phyloP scores from a whole-genome alignment of 2,113 vertebrate species.

The Petromus typicus region DNA sequence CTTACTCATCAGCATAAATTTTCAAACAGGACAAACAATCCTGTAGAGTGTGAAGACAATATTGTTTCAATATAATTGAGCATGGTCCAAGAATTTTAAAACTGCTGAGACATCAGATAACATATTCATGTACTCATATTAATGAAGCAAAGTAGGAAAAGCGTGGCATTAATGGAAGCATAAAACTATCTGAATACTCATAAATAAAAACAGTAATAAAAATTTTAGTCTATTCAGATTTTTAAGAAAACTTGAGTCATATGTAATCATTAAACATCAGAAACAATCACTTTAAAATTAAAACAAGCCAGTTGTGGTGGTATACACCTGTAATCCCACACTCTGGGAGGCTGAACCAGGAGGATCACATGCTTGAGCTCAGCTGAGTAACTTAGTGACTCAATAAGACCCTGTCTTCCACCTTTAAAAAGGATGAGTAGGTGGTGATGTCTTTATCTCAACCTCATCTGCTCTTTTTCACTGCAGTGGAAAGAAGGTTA shows the following conservation, averaged over 20 bases:
- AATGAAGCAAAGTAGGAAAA: conserved; percentile 30
- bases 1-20: neutral
- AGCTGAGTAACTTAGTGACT: neutral
- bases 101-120: neutral
- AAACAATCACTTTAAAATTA: neutral
- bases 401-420: neutral
- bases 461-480: neutral
- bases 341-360: neutral
- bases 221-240: neutral
- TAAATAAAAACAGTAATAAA: neutral
- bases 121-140: neutral
- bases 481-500: neutral
- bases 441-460: neutral
- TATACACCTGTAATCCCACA: neutral
- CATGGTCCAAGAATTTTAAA: conserved; percentile 14
- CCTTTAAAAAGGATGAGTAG: neutral
- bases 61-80: neutral
- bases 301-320: neutral
- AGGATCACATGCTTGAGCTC: neutral
- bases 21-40: conserved; percentile 8
- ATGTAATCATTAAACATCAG: neutral
- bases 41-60: neutral
- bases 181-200: neutral
- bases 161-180: neutral
- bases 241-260: neutral